Conservation (phyloP, 2,113 vertebrate genomes). For the Protobothrops flavoviridis region DNA sequence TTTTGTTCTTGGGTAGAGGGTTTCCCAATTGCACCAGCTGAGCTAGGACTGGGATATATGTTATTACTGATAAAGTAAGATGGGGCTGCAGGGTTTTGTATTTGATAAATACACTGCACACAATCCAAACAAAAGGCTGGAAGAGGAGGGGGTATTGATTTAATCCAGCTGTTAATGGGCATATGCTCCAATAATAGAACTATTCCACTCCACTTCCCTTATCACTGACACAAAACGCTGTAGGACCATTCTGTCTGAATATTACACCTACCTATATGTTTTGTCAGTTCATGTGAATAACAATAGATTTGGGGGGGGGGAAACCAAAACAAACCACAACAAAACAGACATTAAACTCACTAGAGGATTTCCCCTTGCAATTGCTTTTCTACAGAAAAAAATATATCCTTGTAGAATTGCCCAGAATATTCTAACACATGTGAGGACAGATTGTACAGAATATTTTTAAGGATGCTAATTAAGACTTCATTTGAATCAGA, state of each 20-base stretch:
- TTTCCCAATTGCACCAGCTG: background rate
- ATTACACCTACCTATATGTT: too few species aligned
- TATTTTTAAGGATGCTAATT: background rate
- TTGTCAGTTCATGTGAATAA: background rate
- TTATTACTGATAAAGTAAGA: background rate
- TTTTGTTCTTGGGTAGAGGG: background rate
- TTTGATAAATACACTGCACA: background rate
- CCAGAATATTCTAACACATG: background rate
- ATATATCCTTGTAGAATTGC: background rate
- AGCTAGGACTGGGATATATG: background rate
- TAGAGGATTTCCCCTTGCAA: background rate
- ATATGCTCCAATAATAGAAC: background rate
- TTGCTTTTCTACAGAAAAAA: background rate
- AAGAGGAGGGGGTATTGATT: slow-evolving; percentile 8
- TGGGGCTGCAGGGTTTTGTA: background rate
- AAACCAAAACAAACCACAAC: background rate
- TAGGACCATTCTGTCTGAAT: background rate
- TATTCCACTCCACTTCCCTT: background rate
- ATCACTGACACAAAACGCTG: background rate
- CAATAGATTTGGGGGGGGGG: background rate
- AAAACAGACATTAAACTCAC: background rate
- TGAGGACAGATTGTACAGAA: background rate
- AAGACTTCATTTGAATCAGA: background rate
- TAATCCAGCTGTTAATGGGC: slow-evolving; percentile 2
- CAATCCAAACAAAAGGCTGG: background rate